Evolutionary conservation across 2,113 vertebrate genomes (phyloP).

Genomic region (Antechinus stuartii): DNA sequence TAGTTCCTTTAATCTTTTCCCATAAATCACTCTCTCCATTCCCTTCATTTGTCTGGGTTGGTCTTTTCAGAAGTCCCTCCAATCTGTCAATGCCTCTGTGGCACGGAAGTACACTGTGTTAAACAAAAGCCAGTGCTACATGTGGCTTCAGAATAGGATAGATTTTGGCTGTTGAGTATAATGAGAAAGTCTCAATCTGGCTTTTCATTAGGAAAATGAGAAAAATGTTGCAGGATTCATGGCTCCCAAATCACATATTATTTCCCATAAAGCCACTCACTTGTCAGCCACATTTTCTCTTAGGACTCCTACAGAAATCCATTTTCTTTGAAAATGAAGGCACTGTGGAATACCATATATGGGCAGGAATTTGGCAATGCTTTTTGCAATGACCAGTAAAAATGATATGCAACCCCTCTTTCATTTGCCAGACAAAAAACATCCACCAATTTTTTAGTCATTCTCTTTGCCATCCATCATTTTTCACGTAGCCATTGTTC

Average conservation of each 20-base stretch:
- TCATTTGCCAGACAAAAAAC: conserved; percentile 11
- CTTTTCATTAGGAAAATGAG: neutral
- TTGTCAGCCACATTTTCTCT: neutral
- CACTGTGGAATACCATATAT: neutral
- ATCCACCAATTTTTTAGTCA: neutral
- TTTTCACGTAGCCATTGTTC: neutral
- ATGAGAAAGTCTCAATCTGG: neutral
- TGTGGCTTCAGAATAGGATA: neutral
- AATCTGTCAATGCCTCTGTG: conserved; percentile 2
- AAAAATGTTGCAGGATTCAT: neutral
- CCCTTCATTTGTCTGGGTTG: conserved; percentile 28
- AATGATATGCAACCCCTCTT: neutral
- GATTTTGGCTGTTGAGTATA: neutral
- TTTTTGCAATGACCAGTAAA: neutral
- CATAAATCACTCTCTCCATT: conserved; percentile 24
- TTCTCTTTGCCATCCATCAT: neutral
- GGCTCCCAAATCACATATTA: conserved; percentile 6
- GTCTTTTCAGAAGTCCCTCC: conserved; percentile 22
- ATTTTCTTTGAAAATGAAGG: neutral
- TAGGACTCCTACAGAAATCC: neutral
- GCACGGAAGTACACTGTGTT: neutral
- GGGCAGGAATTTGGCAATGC: neutral
- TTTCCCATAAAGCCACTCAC: neutral
- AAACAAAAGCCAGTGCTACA: conserved; percentile 4
- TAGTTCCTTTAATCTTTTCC: conserved; percentile 14